phyloP scores from a whole-genome alignment of 2,113 vertebrate genomes.

The Lanius collurio region DNA sequence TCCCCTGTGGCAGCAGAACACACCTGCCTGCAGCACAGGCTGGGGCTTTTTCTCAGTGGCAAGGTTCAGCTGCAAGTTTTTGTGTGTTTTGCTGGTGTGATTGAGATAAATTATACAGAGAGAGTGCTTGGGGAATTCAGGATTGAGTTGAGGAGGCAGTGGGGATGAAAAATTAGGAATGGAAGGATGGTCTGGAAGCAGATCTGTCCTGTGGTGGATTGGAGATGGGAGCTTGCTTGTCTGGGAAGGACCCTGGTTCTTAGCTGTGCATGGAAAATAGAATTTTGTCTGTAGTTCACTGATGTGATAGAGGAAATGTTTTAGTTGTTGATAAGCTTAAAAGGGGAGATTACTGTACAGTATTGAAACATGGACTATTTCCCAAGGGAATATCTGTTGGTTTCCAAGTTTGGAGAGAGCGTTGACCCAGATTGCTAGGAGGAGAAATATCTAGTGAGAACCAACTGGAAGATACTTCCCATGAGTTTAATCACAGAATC shows the following conservation, averaged over 20 bases:
- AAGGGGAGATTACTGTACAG: background rate
- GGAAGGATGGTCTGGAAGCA: background rate
- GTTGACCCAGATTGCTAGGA: background rate
- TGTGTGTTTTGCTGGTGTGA: background rate
- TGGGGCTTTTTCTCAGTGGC: background rate
- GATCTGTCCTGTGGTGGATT: background rate
- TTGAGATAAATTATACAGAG: background rate
- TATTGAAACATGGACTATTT: background rate
- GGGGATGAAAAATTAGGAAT: background rate
- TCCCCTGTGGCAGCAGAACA: background rate
- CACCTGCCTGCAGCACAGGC: background rate
- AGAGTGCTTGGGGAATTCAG: background rate
- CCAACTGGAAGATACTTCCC: background rate
- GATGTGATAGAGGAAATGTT: background rate
- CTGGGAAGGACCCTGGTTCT: background rate
- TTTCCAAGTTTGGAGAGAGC: background rate
- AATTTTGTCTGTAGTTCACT: background rate
- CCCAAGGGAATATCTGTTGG: fast-evolving
- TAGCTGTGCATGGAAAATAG: background rate
- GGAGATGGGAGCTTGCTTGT: background rate
- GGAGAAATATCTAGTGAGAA: background rate
- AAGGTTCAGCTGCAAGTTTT: background rate
- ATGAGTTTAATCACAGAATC: background rate
- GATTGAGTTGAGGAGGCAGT: background rate
- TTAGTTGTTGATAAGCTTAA: background rate